Percentiles rank a stretch among this genome's conserved stretches.
These are phyloP conservation scores for Lonchura striata DNA, from an alignment of 2,113 vertebrate genomes.

Conservation along the genomic window DNA sequence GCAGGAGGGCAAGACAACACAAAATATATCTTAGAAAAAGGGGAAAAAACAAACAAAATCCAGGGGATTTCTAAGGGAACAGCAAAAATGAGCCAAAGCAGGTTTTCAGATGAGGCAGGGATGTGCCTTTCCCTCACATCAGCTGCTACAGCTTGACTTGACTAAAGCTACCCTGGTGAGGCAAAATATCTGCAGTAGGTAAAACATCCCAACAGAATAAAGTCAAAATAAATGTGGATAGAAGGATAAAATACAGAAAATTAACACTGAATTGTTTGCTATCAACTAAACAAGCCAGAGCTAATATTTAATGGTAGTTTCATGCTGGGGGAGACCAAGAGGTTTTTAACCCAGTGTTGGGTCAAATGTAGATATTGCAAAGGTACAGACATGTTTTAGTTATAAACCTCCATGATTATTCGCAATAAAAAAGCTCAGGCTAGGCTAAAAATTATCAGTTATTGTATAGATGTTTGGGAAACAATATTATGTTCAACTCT, in stretches of 20 bases:
- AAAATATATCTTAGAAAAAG: background rate
- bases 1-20: background rate
- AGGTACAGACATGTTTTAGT: background rate
- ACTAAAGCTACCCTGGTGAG: background rate
- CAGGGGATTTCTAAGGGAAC: background rate
- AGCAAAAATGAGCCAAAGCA: background rate
- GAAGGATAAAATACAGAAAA: background rate
- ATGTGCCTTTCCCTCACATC: background rate
- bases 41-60: rapidly evolving
- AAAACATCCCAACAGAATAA: background rate
- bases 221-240: background rate
- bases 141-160: background rate
- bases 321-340: background rate
- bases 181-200: background rate
- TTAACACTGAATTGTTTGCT: background rate
- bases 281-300: background rate
- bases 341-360: background rate
- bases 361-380: background rate
- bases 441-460: background rate
- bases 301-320: background rate
- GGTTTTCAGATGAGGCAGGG: background rate
- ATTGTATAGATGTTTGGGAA: background rate
- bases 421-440: background rate
- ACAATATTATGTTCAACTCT: background rate
- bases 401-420: background rate